A percentile compares a stretch with the other conserved stretches of the same genome.
These are phyloP conservation scores for Pedionomus torquatus DNA, from an alignment of 2,113 vertebrate genomes.

Conservation along the genomic window DNA sequence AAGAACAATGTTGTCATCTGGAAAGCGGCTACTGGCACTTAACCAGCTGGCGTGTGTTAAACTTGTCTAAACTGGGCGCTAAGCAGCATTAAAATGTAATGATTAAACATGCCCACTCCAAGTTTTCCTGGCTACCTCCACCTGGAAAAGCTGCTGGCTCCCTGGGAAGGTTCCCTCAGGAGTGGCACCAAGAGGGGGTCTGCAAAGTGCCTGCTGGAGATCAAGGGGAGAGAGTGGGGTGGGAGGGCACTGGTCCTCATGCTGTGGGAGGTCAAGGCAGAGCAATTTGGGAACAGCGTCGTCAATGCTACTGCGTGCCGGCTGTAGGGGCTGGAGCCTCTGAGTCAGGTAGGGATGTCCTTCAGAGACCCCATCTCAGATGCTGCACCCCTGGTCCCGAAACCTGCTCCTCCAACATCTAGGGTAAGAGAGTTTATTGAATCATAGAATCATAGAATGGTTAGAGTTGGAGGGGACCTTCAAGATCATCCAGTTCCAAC, in stretches of 20 bases:
- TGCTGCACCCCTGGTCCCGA: neutral
- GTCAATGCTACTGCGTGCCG: fast-evolving
- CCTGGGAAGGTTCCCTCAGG: neutral
- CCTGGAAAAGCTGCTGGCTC: neutral
- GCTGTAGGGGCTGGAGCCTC: fast-evolving
- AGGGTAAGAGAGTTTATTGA: too few relatives aligned
- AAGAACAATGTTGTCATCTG: conserved; percentile 39
- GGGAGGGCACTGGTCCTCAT: neutral
- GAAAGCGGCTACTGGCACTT: conserved; percentile 16
- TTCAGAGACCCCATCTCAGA: neutral
- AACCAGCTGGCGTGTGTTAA: neutral
- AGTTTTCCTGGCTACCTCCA: neutral
- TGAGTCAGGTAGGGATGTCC: neutral
- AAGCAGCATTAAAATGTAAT: neutral
- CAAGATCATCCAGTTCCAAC: too few relatives aligned
- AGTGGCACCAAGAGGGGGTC: neutral
- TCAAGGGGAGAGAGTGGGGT: fast-evolving
- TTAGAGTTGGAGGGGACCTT: too few relatives aligned
- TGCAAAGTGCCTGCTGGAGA: neutral
- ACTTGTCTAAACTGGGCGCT: conserved; percentile 24
- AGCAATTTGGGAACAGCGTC: neutral
- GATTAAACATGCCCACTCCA: neutral
- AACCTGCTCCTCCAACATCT: neutral
- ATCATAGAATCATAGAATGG: too few relatives aligned
- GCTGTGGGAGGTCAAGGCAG: neutral